Conservation (phyloP, 2,113 vertebrate genomes). For the Tyto alba region DNA sequence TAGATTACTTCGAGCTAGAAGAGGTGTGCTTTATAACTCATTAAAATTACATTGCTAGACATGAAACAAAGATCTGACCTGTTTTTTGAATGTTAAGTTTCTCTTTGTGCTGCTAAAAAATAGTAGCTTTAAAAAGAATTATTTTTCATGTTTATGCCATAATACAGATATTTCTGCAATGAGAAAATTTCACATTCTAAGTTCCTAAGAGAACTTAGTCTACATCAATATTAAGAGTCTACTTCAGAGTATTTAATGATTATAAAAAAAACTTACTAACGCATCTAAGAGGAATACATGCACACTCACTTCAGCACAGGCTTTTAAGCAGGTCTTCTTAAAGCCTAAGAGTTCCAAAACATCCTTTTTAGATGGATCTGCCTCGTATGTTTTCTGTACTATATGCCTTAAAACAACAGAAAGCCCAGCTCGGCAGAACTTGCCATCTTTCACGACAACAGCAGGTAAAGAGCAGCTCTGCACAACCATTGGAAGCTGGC, state of each 20-base stretch:
- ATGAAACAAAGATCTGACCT: neutral
- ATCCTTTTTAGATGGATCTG: constrained; percentile 78
- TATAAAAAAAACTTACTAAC: neutral
- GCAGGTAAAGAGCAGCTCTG: constrained; percentile 86
- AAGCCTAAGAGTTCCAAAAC: constrained; percentile 88
- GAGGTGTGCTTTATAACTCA: neutral
- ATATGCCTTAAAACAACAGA: constrained; percentile 91
- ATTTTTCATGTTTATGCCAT: neutral
- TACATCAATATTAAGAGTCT: neutral
- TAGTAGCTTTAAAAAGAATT: neutral
- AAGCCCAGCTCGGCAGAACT: constrained; percentile 89
- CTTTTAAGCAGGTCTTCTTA: constrained; percentile 97
- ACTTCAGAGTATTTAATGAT: neutral
- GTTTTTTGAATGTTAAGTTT: neutral
- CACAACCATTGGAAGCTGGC: constrained; percentile 79
- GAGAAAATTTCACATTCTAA: neutral
- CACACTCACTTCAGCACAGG: constrained; percentile 95
- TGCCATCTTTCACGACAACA: constrained; percentile 71
- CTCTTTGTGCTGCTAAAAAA: neutral
- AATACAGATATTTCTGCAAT: neutral
- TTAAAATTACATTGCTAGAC: neutral
- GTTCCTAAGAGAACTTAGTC: neutral
- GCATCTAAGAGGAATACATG: neutral
- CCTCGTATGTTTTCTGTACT: constrained; percentile 76
- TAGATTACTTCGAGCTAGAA: neutral